These are phyloP conservation scores for Zaprionus ornatus DNA, from an alignment of 1,140 invertebrate genomes.

Conservation along the genomic window DNA sequence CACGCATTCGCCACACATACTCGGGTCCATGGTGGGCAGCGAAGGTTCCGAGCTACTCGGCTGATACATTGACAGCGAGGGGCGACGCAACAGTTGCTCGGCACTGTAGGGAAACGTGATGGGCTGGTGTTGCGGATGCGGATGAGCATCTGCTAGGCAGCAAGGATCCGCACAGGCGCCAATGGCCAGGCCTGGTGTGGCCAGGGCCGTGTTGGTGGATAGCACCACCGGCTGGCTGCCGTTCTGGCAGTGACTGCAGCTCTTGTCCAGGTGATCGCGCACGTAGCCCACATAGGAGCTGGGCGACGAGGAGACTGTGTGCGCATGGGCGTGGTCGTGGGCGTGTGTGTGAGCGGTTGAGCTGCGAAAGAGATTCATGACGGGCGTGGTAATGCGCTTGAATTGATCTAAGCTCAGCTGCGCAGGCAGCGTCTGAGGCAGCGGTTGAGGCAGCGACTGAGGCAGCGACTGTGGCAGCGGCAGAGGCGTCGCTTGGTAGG, in stretches of 20 bases:
- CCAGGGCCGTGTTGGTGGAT: conserved; percentile 74
- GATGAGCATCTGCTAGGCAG: conserved; percentile 77
- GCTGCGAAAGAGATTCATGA: conserved; percentile 82
- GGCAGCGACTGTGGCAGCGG: conserved; percentile 38
- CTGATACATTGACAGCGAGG: conserved; percentile 70
- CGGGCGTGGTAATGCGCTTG: conserved; percentile 77
- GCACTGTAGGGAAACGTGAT: conserved; percentile 70
- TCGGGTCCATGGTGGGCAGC: conserved; percentile 71
- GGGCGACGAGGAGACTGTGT: conserved; percentile 73
- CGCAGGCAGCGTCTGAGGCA: conserved; percentile 45
- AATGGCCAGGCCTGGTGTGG: conserved; percentile 68
- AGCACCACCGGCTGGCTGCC: conserved; percentile 79
- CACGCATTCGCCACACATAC: conserved; percentile 81
- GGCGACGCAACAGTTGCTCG: conserved; percentile 65
- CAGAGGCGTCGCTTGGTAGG: conserved; percentile 27
- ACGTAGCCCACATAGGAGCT: conserved; percentile 77
- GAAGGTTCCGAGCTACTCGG: conserved; percentile 64
- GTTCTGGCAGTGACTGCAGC: conserved; percentile 81
- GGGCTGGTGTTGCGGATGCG: conserved; percentile 78
- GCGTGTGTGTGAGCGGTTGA: conserved; percentile 45
- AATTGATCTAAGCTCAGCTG: conserved; percentile 76
- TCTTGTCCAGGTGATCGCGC: conserved; percentile 79
- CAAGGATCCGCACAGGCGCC: conserved; percentile 75
- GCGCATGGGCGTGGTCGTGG: conserved; percentile 63
- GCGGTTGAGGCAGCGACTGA: conserved; percentile 18